Percentiles rank a stretch among this genome's conserved stretches.
phyloP scores from a whole-genome alignment of 2,797 vertebrate species.

The Lagodon rhomboides region DNA sequence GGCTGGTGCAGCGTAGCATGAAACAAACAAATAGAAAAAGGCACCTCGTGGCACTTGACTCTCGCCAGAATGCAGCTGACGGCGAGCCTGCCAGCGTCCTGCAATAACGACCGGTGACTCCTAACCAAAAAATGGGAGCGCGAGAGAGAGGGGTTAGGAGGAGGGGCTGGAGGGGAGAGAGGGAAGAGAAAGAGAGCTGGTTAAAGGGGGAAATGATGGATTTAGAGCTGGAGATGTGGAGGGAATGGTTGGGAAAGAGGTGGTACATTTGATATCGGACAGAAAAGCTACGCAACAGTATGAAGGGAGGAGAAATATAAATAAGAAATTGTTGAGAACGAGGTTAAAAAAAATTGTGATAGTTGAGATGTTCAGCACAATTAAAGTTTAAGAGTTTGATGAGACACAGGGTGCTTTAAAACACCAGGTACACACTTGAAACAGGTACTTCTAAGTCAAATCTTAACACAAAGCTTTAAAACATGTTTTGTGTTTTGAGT shows the following conservation, averaged over 20 bases:
- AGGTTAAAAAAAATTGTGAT: background rate
- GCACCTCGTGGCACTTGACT: slow-evolving; percentile 96
- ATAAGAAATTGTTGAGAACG: background rate
- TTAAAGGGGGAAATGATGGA: slow-evolving; percentile 20
- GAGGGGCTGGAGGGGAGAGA: slow-evolving; percentile 19
- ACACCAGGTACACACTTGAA: background rate
- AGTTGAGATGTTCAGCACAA: background rate
- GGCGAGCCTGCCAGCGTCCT: slow-evolving; percentile 84
- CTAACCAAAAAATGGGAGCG: slow-evolving; percentile 65
- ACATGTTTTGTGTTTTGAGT: no score
- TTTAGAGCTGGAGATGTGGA: slow-evolving; percentile 25
- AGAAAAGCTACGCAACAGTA: background rate
- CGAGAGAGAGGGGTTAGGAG: background rate
- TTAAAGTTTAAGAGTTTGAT: background rate
- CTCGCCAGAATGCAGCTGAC: slow-evolving; percentile 88
- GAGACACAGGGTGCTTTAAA: background rate
- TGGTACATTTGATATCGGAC: background rate
- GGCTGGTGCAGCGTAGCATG: slow-evolving; percentile 96
- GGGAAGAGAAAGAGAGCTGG: background rate
- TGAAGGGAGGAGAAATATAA: background rate
- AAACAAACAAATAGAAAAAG: slow-evolving; percentile 99
- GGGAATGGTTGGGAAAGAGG: slow-evolving; percentile 16
- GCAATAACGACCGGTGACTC: slow-evolving; percentile 88
- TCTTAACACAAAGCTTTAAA: background rate
- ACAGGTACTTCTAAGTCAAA: background rate